Conservation (phyloP, 2,888 invertebrate species). For the Ceramica pisi region DNA sequence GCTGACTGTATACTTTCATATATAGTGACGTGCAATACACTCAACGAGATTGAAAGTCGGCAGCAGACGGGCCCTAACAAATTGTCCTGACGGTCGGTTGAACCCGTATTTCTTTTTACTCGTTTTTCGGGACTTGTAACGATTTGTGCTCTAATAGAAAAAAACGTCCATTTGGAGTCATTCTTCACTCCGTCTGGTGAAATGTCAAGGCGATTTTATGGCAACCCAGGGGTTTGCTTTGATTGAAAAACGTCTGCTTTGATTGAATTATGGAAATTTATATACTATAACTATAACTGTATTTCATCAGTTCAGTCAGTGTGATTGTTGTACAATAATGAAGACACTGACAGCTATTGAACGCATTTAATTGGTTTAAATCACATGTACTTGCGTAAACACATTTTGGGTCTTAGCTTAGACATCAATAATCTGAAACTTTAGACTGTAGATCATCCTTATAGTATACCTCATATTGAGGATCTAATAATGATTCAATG, state of each 20-base stretch:
- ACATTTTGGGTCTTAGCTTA: too few species aligned
- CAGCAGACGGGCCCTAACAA: conserved; percentile 62
- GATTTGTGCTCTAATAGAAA: conserved; percentile 42
- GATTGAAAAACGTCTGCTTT: conserved; percentile 26
- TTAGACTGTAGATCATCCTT: too few species aligned
- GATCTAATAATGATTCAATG: too few species aligned
- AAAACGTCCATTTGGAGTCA: conserved; percentile 35
- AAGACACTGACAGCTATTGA: too few species aligned
- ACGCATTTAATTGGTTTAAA: too few species aligned
- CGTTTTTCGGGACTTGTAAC: conserved; percentile 37
- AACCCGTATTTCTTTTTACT: conserved; percentile 42
- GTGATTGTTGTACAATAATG: too few species aligned
- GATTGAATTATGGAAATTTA: too few species aligned
- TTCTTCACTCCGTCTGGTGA: conserved; percentile 25
- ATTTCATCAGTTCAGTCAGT: too few species aligned
- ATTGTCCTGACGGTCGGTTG: conserved; percentile 56
- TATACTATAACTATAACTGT: too few species aligned
- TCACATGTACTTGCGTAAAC: too few species aligned
- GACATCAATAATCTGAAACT: too few species aligned
- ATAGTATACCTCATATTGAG: too few species aligned
- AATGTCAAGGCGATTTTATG: conserved; percentile 26
- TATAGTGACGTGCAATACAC: conserved; percentile 38
- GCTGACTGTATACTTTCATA: background rate
- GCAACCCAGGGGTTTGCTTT: background rate
- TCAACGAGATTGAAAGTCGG: conserved; percentile 67